These are phyloP conservation scores for Augochlorella aurata DNA, from an alignment of 2,888 invertebrate species.

Conservation along the genomic window DNA sequence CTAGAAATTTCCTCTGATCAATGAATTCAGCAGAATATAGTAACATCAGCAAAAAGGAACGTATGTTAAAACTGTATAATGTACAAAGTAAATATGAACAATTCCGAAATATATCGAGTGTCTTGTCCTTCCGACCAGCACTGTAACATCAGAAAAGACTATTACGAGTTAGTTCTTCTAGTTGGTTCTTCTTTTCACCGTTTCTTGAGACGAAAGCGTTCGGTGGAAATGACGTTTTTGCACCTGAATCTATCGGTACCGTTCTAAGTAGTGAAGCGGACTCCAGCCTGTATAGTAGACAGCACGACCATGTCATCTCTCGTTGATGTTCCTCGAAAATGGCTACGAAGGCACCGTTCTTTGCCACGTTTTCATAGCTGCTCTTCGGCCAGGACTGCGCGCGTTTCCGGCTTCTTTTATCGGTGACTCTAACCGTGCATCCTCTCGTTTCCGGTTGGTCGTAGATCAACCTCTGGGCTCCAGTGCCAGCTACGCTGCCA, in stretches of 20 bases:
- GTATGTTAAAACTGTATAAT: no score
- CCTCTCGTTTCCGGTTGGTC: conserved; percentile 45
- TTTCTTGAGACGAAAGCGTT: not conserved
- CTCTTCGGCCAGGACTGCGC: conserved; percentile 9
- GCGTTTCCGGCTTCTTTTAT: conserved; percentile 55
- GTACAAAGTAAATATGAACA: no score
- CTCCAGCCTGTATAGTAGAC: not conserved
- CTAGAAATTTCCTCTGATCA: no score
- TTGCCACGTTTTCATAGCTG: conserved; percentile 24
- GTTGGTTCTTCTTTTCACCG: not conserved
- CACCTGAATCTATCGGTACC: not conserved
- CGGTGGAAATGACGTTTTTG: not conserved
- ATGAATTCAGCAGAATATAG: no score
- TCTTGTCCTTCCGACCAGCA: no score
- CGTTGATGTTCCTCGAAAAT: conserved; percentile 5
- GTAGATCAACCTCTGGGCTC: conserved; percentile 42
- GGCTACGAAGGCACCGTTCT: not conserved
- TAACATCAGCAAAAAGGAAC: no score
- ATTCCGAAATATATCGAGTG: no score
- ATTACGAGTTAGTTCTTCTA: no score
- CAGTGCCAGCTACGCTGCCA: conserved; percentile 21
- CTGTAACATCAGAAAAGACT: no score
- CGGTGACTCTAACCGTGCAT: conserved; percentile 39
- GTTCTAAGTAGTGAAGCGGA: not conserved
- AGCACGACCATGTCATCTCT: conserved; percentile 15